A percentile compares a stretch with the other conserved stretches of the same genome.
Evolutionary conservation across 2,113 vertebrate species (phyloP).

Genomic region (Stercorarius parasiticus): DNA sequence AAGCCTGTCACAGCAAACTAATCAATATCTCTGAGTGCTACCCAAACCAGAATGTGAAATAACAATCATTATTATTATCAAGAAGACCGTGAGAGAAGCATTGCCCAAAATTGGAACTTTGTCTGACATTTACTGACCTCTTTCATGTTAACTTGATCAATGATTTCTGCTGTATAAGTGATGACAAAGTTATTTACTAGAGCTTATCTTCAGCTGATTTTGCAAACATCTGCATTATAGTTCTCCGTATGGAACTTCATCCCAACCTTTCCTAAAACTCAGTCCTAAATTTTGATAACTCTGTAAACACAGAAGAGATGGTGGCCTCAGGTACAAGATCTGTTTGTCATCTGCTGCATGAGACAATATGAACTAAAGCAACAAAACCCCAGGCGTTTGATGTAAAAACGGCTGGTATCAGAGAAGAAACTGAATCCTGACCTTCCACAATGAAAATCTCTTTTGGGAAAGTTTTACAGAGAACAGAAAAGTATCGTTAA

Average conservation of each 20-base stretch:
- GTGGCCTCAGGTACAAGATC: neutral
- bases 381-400: neutral
- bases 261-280: neutral
- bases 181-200: neutral
- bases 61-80: neutral
- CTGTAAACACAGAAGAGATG: neutral
- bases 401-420: neutral
- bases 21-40: neutral
- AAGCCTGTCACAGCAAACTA: neutral
- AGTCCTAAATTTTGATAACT: neutral
- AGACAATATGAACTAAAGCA: neutral
- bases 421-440: neutral
- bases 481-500: neutral
- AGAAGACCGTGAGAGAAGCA: neutral
- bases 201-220: neutral
- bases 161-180: neutral
- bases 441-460: neutral
- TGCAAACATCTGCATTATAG: neutral
- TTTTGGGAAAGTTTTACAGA: neutral
- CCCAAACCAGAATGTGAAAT: neutral
- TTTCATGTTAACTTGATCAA: neutral
- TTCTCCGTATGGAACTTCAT: neutral
- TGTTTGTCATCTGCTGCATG: neutral
- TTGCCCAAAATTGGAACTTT: neutral
- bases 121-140: neutral